Percentiles rank a stretch among this genome's conserved stretches.
These are phyloP conservation scores for Idris sp. DNA, from an alignment of 1,140 invertebrate species.

Conservation along the genomic window DNA sequence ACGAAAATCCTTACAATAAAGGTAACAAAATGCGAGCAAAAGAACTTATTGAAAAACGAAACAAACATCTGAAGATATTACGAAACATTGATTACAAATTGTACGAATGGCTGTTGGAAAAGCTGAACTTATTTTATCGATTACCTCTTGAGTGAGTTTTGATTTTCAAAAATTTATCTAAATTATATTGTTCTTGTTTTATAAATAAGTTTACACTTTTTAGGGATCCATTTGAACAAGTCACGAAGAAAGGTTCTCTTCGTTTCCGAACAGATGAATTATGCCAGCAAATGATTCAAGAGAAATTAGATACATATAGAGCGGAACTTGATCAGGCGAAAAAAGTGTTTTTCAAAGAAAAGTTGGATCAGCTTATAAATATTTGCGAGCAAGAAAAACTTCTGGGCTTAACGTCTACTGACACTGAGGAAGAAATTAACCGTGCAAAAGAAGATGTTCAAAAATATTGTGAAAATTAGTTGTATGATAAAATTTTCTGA, in stretches of 20 bases:
- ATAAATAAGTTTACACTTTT: neutral
- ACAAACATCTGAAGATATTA: slow-evolving; percentile 84
- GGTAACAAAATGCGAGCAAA: neutral
- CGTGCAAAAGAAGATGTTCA: slow-evolving; percentile 79
- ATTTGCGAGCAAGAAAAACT: slow-evolving; percentile 85
- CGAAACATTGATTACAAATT: slow-evolving; percentile 87
- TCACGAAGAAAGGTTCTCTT: slow-evolving; percentile 82
- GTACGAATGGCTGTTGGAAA: slow-evolving; percentile 92
- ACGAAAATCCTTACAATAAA: neutral
- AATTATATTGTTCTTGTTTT: neutral
- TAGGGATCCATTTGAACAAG: slow-evolving; percentile 20
- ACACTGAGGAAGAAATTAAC: slow-evolving; percentile 83
- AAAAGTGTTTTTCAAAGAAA: slow-evolving; percentile 82
- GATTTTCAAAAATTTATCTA: neutral
- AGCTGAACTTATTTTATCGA: slow-evolving; percentile 87
- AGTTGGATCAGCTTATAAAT: slow-evolving; percentile 80
- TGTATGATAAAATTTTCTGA: slow-evolving; percentile 8
- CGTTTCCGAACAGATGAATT: slow-evolving; percentile 82
- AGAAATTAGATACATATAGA: slow-evolving; percentile 83
- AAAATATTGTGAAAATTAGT: slow-evolving; percentile 24
- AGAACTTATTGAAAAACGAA: slow-evolving; percentile 83
- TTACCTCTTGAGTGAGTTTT: slow-evolving; percentile 80
- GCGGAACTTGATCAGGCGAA: slow-evolving; percentile 82
- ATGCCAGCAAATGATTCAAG: slow-evolving; percentile 82
- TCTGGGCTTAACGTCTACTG: slow-evolving; percentile 81